These are phyloP conservation scores for Drosophila sturtevanti DNA, from an alignment of 1,140 invertebrate genomes.

Conservation along the genomic window DNA sequence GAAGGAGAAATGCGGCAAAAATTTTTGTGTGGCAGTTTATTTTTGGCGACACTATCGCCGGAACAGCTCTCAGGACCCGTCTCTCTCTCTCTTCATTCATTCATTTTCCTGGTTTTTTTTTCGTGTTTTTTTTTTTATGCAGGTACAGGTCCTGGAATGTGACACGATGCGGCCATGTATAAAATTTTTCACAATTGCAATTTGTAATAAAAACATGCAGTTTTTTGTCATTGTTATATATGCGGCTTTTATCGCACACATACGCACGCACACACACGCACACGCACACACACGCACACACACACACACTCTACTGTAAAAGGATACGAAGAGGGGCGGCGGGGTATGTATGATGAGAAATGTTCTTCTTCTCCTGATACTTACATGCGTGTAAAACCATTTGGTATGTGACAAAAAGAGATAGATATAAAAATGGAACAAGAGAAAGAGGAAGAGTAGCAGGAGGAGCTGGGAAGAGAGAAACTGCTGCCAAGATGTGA, in stretches of 20 bases:
- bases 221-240: slow-evolving; percentile 77
- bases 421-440: not conserved
- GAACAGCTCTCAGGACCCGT: slow-evolving; percentile 34
- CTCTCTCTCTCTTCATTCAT: not conserved
- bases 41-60: slow-evolving; percentile 73
- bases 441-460: slow-evolving; percentile 7
- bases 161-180: slow-evolving; percentile 76
- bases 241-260: slow-evolving; percentile 58
- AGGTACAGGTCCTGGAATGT: slow-evolving; percentile 64
- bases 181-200: slow-evolving; percentile 81
- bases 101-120: not conserved
- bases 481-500: slow-evolving; percentile 46
- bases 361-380: slow-evolving; percentile 24
- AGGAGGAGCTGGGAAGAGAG: too few relatives aligned
- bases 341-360: not conserved
- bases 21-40: slow-evolving; percentile 77
- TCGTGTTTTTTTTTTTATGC: slow-evolving; percentile 28
- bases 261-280: slow-evolving; percentile 29
- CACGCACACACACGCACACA: slow-evolving; percentile 39
- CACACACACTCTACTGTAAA: slow-evolving; percentile 28
- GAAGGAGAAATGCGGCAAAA: slow-evolving; percentile 66
- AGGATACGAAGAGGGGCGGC: slow-evolving; percentile 10
- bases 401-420: slow-evolving; percentile 39
- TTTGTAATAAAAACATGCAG: slow-evolving; percentile 81
- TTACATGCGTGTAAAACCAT: slow-evolving; percentile 56